Evolutionary conservation across 2,888 invertebrate genomes (phyloP).

Genomic region (Hydropsyche betteni): DNA sequence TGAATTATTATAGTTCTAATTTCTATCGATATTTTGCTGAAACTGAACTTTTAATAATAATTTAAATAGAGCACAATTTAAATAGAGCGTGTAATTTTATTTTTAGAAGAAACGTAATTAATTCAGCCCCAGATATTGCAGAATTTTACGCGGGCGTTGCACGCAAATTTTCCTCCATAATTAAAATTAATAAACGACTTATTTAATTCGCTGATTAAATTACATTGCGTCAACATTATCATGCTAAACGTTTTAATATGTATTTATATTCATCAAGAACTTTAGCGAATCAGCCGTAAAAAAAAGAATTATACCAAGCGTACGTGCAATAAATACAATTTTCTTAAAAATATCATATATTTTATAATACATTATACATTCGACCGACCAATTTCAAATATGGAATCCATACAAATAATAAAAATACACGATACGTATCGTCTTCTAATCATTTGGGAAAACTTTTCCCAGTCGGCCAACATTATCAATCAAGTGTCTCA

Average conservation of each 20-base stretch:
- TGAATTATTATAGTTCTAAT: too few species aligned
- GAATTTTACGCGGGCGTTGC: neutral
- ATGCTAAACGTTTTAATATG: too few species aligned
- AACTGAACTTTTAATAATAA: too few species aligned
- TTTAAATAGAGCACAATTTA: too few species aligned
- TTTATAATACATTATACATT: too few species aligned
- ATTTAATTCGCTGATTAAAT: conserved; percentile 20
- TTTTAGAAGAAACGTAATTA: conserved; percentile 7
- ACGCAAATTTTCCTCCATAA: neutral
- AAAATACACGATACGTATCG: neutral
- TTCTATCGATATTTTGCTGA: too few species aligned
- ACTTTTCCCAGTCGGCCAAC: conserved; percentile 8
- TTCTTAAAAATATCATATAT: neutral
- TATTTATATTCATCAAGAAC: too few species aligned
- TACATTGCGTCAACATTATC: neutral
- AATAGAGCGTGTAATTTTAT: conserved; percentile 3
- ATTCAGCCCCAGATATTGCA: too few species aligned
- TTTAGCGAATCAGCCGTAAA: too few species aligned
- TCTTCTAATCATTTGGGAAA: neutral
- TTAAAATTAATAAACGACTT: neutral
- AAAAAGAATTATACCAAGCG: too few species aligned
- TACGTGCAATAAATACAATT: neutral
- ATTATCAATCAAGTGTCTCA: conserved; percentile 32
- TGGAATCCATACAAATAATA: too few species aligned
- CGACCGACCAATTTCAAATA: too few species aligned